Evolutionary conservation across 2,888 invertebrate genomes (phyloP).

Genomic region (Perizoma affinitatum): DNA sequence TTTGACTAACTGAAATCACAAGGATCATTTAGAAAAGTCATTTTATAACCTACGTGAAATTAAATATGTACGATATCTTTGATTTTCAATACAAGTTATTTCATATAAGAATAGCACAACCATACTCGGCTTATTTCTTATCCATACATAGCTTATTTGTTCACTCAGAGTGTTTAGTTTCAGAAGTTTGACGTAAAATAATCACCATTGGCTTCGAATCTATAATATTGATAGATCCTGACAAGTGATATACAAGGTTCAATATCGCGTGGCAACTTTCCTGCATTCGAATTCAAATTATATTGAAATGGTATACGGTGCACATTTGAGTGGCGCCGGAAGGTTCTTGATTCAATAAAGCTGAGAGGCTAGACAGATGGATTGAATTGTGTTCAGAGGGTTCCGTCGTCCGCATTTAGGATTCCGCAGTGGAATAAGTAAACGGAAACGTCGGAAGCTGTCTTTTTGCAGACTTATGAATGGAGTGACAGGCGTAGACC

Average conservation of each 20-base stretch:
- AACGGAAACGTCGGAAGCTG: slow-evolving; percentile 21
- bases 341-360: slow-evolving; percentile 52
- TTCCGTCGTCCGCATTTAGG: slow-evolving; percentile 33
- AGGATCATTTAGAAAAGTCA: no score
- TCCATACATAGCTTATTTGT: no score
- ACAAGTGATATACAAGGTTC: slow-evolving; percentile 25
- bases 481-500: slow-evolving; percentile 19
- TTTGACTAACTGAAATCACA: no score
- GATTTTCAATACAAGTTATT: no score
- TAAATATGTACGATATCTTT: no score
- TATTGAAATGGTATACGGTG: slow-evolving; percentile 43
- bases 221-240: slow-evolving; percentile 25
- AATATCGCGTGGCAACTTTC: slow-evolving; percentile 15
- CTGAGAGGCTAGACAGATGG: slow-evolving; percentile 46
- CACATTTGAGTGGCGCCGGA: slow-evolving; percentile 42
- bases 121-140: no score
- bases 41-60: no score
- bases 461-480: slow-evolving; percentile 27
- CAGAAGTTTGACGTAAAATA: not conserved
- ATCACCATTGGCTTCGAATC: slow-evolving; percentile 2
- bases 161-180: not conserved
- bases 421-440: slow-evolving; percentile 21
- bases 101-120: no score
- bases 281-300: slow-evolving; percentile 44
- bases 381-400: slow-evolving; percentile 52